Evolutionary conservation across 2,113 vertebrate species (phyloP), one percentile per base, ranked within the genome.

Genomic region (Chloroceryle aenea): DNA sequence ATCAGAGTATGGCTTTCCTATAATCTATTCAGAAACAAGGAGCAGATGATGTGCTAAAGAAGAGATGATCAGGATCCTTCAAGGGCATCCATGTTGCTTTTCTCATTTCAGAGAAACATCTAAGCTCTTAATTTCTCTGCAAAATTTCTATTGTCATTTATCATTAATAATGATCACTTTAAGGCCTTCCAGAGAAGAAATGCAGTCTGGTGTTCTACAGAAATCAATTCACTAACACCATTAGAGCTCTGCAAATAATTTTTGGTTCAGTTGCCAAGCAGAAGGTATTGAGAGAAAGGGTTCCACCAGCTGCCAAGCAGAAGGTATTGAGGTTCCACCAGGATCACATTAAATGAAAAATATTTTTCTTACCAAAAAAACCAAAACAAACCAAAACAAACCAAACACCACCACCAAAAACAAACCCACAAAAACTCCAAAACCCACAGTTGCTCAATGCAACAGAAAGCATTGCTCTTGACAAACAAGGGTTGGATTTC

Each of bases 211-310:
- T 82, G 67, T 82, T 82, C 82, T 48, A 56, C 0, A 3, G 75
- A 91, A 93, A 88, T 91, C 75, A 95, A 91, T 96, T 88, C 82
- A 53, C 79, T 90, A 78, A 53, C 53, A 90, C 53, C n/a, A 36
- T 58, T 69, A 85, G 25, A 52, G 30, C 43, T 26, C 3, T 22
- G 43, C 27, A 94, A 94, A 91, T 82, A 45, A 68, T 59, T 89
- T 92, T 79, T 68, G 34, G 23, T 89, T 79, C 53, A 69, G 52
- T 36, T 91, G 58, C 48, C 62, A 83, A 91, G 71, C n/a, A 87
- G 66, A 20, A 48, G 56, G 21, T 47, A 40, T 32, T 68, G 29
- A 87, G 42, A 53, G 47, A 62, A 66, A 77, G 9, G 42, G 5
- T 45, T 19, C 45, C 45, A 45, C 45, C 53, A 69, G 48, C 45